Evolutionary conservation across 1,140 invertebrate genomes (phyloP), one percentile per base, ranked within the genome.

Genomic region (Aphaenogaster ashmeadi): DNA sequence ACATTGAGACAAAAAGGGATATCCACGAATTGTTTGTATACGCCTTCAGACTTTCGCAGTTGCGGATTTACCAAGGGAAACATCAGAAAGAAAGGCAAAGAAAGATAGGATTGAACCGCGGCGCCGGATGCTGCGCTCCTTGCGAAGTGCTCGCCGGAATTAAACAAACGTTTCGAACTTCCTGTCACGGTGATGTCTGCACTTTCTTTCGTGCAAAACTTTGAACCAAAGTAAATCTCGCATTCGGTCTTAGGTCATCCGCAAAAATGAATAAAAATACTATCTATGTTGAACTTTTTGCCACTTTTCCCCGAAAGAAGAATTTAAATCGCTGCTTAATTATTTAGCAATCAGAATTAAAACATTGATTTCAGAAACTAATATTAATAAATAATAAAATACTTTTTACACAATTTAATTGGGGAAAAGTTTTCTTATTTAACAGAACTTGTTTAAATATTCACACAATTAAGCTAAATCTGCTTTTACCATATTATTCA

Each of bases 141-240:
- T 33, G 44, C 60, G 3, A 80, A 80, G 77, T 80, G 77, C 44
- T 52, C 13, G 77, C 9, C 60, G 27, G 27, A 80, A 67, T 80
- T 33, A 80, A 80, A 80, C 60, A 80, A 67, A 80, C 44, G 21
- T 67, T 67, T 41, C 58, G n/a, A 64, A 64, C 60, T 52, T 67
- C 60, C 33, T 33, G 77, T 36, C 33, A 67, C 18, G 11, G 11
- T 27, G 21, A 60, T 15, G 75, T 78, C 41, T 66, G 44, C 13
- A 38, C 60, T 50, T 80, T 67, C 66, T 80, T 80, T 38, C 44
- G 11, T 41, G 18, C n/a, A 1, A 36, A 80, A 67, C 60, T 80
- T 50, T 8, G 18, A 67, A 13, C 33, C 60, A 50, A 13, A 66
- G 11, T 47, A 66, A 80, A 80, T 67, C 18, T 38, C 44, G 4